Base-by-base conservation (phyloP, 2,113 vertebrate genomes). In the Peucedramus taeniatus region DNA sequence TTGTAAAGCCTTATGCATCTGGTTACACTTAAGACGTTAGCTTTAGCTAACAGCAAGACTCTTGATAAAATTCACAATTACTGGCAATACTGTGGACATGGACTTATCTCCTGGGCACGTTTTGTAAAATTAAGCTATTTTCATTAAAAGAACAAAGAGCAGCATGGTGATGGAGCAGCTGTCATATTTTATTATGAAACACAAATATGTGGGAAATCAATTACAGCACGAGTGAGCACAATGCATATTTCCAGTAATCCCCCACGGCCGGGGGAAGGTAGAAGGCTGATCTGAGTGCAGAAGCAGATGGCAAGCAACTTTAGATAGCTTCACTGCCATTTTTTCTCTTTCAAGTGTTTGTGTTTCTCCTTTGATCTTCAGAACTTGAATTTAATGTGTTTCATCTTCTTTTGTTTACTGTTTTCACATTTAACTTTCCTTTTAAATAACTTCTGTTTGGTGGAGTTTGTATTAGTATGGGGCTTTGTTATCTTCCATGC, bases 251-350 rank as follows among this genome's bases (percentile, higher is more conserved):
- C 78, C 87, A 96, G 93, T 91, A 93, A 93, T 96, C 82, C 92
- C 87, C 28, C 35, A 35, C 2, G 49, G 76, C 82, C 10, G 13
- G 83, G 85, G 90, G 87, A 94, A 93, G 94, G 94, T 95, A 66
- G 85, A 83, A 94, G 93, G 79, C 82, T 93, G 94, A 88, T 87
- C 79, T 60, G 79, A 96, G 87, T 11, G 21, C 71, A 86, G 87
- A 89, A 96, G 93, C 96, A 96, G 92, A 95, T 96, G 96, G 95
- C 87, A 95, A 90, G 82, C 78, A 90, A 96, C 71, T 96, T 88
- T 37, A 96, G 94, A 93, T 93, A 93, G 87, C 90, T 96, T 95
- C 65, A 69, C 59, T 93, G 82, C 93, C 71, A 31, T 96, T 93
- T 93, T 93, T 77, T 40, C 71, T 70, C 95, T 94, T 94, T 94